Conservation (phyloP, 2,888 invertebrate genomes). For the Latheticus oryzae region DNA sequence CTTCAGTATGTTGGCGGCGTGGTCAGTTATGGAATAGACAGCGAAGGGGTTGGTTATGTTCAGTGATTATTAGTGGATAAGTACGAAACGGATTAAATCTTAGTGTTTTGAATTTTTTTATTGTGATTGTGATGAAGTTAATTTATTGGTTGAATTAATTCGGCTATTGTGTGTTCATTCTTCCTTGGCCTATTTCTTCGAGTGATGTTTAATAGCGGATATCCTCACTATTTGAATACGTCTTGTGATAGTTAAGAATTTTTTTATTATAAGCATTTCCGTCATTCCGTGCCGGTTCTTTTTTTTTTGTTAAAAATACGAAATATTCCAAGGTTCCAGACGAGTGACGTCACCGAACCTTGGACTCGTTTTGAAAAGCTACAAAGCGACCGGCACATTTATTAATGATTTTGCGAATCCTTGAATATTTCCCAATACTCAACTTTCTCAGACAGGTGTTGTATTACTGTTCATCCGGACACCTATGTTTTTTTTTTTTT, state of each 20-base stretch:
- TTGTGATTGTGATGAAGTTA: no score
- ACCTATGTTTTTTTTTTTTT: constrained; percentile 9
- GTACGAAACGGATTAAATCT: constrained; percentile 10
- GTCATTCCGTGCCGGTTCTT: constrained; percentile 38
- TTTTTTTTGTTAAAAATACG: constrained; percentile 38
- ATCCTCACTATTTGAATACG: constrained; percentile 27
- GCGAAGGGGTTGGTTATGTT: background rate
- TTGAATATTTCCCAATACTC: constrained; percentile 38
- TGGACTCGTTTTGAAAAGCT: constrained; percentile 61
- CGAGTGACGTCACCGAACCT: constrained; percentile 62
- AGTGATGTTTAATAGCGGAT: constrained; percentile 29
- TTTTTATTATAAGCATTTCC: constrained; percentile 48
- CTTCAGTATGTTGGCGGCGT: constrained; percentile 54
- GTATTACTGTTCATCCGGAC: constrained; percentile 5
- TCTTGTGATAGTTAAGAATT: constrained; percentile 17
- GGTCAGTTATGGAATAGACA: constrained; percentile 56
- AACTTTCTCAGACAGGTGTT: constrained; percentile 42
- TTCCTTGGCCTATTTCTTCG: constrained; percentile 36
- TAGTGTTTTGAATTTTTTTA: no score
- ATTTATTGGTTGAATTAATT: no score
- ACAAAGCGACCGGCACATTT: constrained; percentile 44
- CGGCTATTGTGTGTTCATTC: constrained; percentile 34
- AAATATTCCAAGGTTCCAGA: constrained; percentile 53
- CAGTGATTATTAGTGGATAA: constrained; percentile 1
- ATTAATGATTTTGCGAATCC: constrained; percentile 42